These are phyloP conservation scores for Malaclemys terrapin DNA, from an alignment of 2,113 vertebrate species.

Conservation along the genomic window DNA sequence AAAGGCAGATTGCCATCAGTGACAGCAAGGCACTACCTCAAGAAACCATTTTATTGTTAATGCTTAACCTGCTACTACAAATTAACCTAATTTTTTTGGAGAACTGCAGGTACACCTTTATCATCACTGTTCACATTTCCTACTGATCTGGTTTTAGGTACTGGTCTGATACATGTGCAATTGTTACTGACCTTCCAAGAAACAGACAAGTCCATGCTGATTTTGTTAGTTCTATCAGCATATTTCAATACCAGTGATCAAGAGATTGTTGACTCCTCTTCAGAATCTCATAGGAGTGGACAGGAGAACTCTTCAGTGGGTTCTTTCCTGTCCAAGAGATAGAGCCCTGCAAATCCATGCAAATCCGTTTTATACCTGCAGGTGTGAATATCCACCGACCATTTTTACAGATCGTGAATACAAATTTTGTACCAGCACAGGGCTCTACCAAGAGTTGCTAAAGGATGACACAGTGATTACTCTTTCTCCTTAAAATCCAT, in stretches of 20 bases:
- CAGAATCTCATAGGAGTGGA: fast-evolving
- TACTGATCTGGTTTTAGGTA: background rate
- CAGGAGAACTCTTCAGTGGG: background rate
- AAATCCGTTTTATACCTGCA: too few species aligned
- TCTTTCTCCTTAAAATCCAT: background rate
- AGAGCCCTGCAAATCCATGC: too few species aligned
- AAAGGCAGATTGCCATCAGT: background rate
- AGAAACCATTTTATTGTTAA: background rate
- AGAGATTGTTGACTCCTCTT: fast-evolving
- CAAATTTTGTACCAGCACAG: too few species aligned
- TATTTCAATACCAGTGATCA: background rate
- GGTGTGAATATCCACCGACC: too few species aligned
- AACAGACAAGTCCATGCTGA: fast-evolving
- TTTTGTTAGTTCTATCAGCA: background rate
- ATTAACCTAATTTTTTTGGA: background rate
- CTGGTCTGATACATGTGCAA: background rate
- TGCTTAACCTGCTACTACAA: background rate
- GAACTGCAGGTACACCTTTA: background rate
- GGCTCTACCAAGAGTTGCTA: background rate
- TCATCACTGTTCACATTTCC: fast-evolving
- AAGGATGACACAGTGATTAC: fast-evolving
- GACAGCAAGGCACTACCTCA: background rate
- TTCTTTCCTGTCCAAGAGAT: background rate
- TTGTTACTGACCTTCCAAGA: fast-evolving
- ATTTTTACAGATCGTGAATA: too few species aligned